Evolutionary conservation across 2,888 invertebrate species (phyloP), one percentile per base, ranked within the genome.

Genomic region (Orthonychiurus folsomi): DNA sequence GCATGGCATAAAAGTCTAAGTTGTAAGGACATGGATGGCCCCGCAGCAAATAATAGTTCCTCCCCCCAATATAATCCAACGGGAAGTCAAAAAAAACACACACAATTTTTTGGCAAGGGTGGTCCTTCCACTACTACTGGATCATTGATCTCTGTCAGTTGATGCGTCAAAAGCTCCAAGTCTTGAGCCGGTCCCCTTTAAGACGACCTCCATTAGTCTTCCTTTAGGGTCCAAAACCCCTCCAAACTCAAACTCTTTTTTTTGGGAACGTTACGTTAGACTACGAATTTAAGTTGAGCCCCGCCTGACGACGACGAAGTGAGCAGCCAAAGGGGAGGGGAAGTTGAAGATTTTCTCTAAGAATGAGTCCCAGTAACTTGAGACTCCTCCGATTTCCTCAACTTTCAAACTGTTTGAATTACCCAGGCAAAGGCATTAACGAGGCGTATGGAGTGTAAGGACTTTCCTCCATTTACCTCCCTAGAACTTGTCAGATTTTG

Each of bases 61-160:
- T 15, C 37, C n/a, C n/a, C n/a, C n/a, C n/a, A n/a, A n/a, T n/a
- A n/a, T n/a, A 37, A 37, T 37, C 37, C 37, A 37, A 37, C 5
- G 15, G 5, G 37, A 37, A 37, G 37, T 5, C 5, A 37, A 37
- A 15, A 37, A 37, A 37, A 37, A 37, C 5, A 37, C 5, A 37
- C 37, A 37, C 37, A 37, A 37, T 37, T 37, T 37, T 37, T 37
- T 37, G 37, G 37, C 37, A 37, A 37, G 15, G 37, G 37, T n/a
- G 37, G 5, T 37, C 37, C 37, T 37, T 37, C 15, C 37, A 37
- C 37, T 37, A 37, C 15, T 15, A 37, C 37, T 37, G 15, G 37
- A 37, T 37, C 37, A 37, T 37, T 37, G 37, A 37, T 37, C 37
- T 37, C 37, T 37, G 37, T 37, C 37, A 37, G 37, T 37, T 37